Base-by-base conservation (phyloP, 2,113 vertebrate species). In the Pseudolaguvia tuberculata region DNA sequence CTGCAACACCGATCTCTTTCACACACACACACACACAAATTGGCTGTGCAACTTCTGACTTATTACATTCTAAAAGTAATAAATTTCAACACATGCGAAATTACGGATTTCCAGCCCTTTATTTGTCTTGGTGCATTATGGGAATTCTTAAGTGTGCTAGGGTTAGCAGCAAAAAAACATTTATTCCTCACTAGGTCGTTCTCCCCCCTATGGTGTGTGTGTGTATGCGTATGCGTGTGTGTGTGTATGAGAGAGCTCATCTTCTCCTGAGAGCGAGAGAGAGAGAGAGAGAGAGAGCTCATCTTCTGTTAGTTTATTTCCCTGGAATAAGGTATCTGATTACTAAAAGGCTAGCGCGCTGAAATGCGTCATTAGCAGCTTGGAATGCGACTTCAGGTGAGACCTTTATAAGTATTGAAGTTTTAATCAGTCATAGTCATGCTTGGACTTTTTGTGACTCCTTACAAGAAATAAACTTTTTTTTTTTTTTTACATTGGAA, bases 321-420 rank as follows among this genome's bases (percentile, higher is more conserved):
- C 35, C 52, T 42, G 85, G 88, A 92, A 92, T 92, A 91, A 89
- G 86, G 84, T 85, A 87, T 91, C 90, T 89, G 89, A 93, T 94
- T 91, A 86, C 88, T 85, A 80, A 85, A 85, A 88, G 83, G 85
- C 83, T 72, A 59, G 83, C 23, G 82, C 85, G 83, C 82, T 90
- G 89, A 88, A 86, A 89, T 85, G 87, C 89, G 91, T 93, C 91
- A 94, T 93, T 93, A 93, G 87, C 89, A 86, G 91, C 86, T 87
- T 92, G 90, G 89, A 92, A 91, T 88, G 86, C 91, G 90, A 57
- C 74, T 70, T 65, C 45, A 59, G 45, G 39, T 57, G 57, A 53
- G 65, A 57, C 48, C 66, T 66, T 62, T 48, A 12, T n/a, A n/a
- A n/a, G n/a, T n/a, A n/a, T n/a, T n/a, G n/a, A n/a, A n/a, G n/a